Percentiles rank a stretch among this genome's conserved stretches.
These are phyloP conservation scores for Asobara japonica DNA, from an alignment of 1,140 invertebrate species.

Conservation along the genomic window DNA sequence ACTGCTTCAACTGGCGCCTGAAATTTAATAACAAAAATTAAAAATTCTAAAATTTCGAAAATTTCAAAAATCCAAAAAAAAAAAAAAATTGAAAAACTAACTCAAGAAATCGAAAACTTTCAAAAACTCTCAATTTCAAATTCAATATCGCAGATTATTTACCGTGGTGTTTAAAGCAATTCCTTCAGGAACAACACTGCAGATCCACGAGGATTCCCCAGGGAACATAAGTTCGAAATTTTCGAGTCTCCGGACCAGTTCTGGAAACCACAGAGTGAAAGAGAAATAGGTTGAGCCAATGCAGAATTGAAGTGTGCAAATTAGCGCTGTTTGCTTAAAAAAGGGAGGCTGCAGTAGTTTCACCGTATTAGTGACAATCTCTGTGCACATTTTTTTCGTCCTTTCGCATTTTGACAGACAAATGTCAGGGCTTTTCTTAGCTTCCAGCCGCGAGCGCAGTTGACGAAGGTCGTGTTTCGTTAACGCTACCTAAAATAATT, in stretches of 20 bases:
- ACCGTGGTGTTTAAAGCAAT: not conserved
- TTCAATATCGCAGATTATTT: not conserved
- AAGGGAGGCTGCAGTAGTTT: slow-evolving; percentile 27
- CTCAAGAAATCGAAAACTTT: no score
- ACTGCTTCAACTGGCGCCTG: not conserved
- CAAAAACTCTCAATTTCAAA: no score
- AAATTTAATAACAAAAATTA: no score
- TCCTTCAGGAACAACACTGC: not conserved
- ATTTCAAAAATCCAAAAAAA: no score
- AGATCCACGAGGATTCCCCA: slow-evolving; percentile 55
- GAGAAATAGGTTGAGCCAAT: slow-evolving; percentile 68
- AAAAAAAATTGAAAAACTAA: no score
- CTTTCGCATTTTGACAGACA: not conserved
- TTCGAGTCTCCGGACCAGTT: slow-evolving; percentile 72
- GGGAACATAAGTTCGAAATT: slow-evolving; percentile 66
- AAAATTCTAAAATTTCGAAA: no score
- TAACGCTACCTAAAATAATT: slow-evolving; percentile 28
- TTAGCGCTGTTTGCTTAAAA: slow-evolving; percentile 17
- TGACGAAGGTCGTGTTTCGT: slow-evolving; percentile 25
- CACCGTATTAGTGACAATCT: slow-evolving; percentile 20
- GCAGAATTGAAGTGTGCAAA: slow-evolving; percentile 25
- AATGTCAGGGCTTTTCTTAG: not conserved
- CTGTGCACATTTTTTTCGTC: not conserved
- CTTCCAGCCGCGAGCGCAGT: not conserved
- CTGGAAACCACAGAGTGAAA: slow-evolving; percentile 76